Evolutionary conservation across 2,113 vertebrate species (phyloP), one percentile per base, ranked within the genome.

Genomic region (Terrapene triunguis): DNA sequence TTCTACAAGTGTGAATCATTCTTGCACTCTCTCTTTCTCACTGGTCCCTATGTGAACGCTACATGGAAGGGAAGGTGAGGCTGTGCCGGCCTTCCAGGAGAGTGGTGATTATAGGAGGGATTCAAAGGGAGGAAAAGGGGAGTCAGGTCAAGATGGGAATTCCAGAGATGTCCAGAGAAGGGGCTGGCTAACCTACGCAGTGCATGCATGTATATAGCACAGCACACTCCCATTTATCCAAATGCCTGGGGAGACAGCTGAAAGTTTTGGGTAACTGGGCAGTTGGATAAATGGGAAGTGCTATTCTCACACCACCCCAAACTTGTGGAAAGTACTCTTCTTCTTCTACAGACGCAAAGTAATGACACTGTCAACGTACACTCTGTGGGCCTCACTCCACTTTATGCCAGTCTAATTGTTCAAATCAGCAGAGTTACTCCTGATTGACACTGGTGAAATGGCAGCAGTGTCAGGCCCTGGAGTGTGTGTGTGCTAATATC

Each of bases 131-230:
- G 42, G 57, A 55, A 65, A 14, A 8, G 88, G 11, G 72, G 38
- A 12, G 62, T 8, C 62, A n/a, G 35, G 35, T n/a, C 35, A 69
- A 69, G 42, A 62, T 76, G 88, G 80, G 53, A 72, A 50, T 3
- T 89, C 80, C 4, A 0, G 8, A 62, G 0, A 0, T 14, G 0
- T 0, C 0, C 6, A 7, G 42, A 55, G 80, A 25, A 84, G n/a
- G 0, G 0, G 51, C 6, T 0, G 19, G 25, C 42, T 32, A 17
- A 47, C 1, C 83, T 0, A 8, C 27, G 17, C 1, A 0, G 0
- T n/a, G 25, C 11, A 84, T 72, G 4, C 2, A 1, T 0, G 3
- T 10, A 25, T 48, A 57, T 35, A 22, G 2, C 35, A n/a, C 17
- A 19, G 13, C 10, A 69, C 35, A 19, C 59, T 21, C 62, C 62